phyloP scores from a whole-genome alignment of 1,140 invertebrate genomes.

The Acromyrmex heyeri region DNA sequence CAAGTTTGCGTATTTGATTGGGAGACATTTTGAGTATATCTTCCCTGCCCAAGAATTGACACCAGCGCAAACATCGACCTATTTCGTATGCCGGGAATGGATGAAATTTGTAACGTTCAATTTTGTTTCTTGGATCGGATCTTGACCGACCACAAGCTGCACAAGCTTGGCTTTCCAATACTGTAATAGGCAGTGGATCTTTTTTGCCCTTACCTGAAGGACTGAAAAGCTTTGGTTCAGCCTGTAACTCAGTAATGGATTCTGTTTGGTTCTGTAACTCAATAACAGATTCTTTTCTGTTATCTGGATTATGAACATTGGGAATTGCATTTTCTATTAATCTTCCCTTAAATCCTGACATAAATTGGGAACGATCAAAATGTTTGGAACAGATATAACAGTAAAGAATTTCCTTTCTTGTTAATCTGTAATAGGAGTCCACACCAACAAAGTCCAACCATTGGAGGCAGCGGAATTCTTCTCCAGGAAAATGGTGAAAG shows the following conservation, averaged over 20 bases:
- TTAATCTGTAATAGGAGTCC: constrained; percentile 85
- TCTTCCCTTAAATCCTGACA: constrained; percentile 80
- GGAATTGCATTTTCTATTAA: constrained; percentile 82
- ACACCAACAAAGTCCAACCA: constrained; percentile 86
- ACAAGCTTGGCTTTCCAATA: constrained; percentile 84
- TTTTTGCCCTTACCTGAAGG: constrained; percentile 73
- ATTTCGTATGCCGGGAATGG: constrained; percentile 86
- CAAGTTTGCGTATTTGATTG: constrained; percentile 85
- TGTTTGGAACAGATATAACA: constrained; percentile 86
- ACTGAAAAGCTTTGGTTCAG: constrained; percentile 70
- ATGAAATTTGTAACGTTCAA: constrained; percentile 84
- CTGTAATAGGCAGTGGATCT: constrained; percentile 77
- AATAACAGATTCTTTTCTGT: constrained; percentile 22
- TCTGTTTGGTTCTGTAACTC: constrained; percentile 54
- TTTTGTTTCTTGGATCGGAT: constrained; percentile 82
- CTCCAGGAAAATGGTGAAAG: constrained; percentile 86
- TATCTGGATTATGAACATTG: constrained; percentile 80
- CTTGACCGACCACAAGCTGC: constrained; percentile 83
- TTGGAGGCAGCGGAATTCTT: constrained; percentile 85
- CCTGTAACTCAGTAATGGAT: constrained; percentile 66
- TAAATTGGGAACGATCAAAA: constrained; percentile 83
- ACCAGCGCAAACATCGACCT: constrained; percentile 85
- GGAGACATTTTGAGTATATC: constrained; percentile 86
- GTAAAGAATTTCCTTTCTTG: constrained; percentile 85
- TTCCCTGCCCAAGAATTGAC: constrained; percentile 84